Conservation (phyloP, 2,113 vertebrate genomes). For the Thryonomys swinderianus region DNA sequence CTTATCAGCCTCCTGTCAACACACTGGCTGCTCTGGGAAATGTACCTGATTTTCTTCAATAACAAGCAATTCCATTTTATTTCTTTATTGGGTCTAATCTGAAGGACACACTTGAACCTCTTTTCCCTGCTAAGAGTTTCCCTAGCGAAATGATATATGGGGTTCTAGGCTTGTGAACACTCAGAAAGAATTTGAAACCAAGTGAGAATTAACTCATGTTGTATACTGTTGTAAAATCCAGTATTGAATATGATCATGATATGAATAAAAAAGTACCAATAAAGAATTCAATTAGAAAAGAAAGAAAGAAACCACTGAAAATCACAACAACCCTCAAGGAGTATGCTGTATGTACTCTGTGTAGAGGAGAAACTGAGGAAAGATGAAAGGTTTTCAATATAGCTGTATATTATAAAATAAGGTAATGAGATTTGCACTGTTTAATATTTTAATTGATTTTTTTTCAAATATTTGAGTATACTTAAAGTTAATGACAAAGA, state of each 20-base stretch:
- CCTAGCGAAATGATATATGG: no score
- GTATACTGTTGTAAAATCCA: no score
- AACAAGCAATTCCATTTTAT: background rate
- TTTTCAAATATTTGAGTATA: background rate
- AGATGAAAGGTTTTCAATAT: background rate
- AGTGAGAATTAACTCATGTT: no score
- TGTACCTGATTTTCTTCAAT: background rate
- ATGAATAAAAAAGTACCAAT: no score
- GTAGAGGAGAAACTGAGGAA: background rate
- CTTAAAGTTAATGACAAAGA: background rate
- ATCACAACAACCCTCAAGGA: background rate
- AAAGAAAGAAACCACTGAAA: no score
- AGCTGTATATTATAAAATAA: background rate
- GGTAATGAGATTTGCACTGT: background rate
- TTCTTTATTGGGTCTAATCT: background rate
- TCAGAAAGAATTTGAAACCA: background rate
- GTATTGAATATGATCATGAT: no score
- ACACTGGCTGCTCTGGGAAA: background rate
- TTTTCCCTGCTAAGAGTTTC: no score
- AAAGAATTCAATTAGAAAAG: no score
- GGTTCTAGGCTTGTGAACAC: no score
- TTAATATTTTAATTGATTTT: background rate
- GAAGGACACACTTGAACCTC: background rate
- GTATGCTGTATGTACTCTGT: no score
- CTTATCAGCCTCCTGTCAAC: fast-evolving